phyloP scores from a whole-genome alignment of 2,888 invertebrate species.

The Perithous albicinctus region DNA sequence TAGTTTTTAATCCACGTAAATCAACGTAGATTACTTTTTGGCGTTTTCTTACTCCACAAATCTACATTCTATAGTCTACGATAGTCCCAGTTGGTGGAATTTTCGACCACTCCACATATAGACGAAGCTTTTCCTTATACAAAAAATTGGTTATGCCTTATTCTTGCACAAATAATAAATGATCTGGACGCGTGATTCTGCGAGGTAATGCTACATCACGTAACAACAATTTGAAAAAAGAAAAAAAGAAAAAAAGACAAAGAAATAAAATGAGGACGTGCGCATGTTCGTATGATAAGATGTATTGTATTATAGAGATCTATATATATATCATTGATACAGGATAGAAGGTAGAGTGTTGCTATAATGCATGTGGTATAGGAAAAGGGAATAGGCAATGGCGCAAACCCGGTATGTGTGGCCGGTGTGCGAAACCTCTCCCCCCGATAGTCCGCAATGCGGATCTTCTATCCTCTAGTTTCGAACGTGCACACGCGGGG shows the following conservation, averaged over 20 bases:
- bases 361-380: constrained; percentile 31
- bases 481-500: constrained; percentile 71
- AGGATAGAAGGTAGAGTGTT: constrained; percentile 5
- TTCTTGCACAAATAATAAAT: constrained; percentile 10
- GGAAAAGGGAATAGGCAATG: constrained; percentile 57
- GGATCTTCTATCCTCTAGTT: constrained; percentile 75
- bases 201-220: constrained; percentile 56
- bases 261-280: constrained; percentile 58
- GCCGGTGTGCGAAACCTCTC: constrained; percentile 74
- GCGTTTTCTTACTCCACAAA: no score
- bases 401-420: constrained; percentile 23
- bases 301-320: constrained; percentile 5
- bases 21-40: no score
- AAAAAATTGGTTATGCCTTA: background rate
- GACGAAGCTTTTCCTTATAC: no score
- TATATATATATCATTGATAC: no score
- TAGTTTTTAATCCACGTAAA: no score
- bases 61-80: no score
- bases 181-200: constrained; percentile 29
- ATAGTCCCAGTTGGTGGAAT: no score
- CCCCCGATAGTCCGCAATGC: constrained; percentile 81
- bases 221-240: constrained; percentile 55
- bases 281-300: constrained; percentile 39
- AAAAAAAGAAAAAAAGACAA: no score
- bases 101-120: no score